These are phyloP conservation scores for Enteromius anoplus DNA, from an alignment of 2,797 vertebrate genomes.

Conservation along the genomic window DNA sequence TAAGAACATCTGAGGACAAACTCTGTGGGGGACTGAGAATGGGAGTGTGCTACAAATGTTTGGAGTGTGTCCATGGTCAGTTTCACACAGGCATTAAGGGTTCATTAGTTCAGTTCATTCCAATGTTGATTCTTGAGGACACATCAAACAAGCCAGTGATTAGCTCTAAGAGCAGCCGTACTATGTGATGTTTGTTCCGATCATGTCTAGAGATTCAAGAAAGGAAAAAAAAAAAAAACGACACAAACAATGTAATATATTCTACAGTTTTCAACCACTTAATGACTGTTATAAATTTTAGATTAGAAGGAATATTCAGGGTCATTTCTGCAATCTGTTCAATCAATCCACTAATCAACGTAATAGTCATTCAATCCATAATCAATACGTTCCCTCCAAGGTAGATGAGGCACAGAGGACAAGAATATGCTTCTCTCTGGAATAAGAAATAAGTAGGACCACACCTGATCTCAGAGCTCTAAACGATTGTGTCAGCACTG, in stretches of 20 bases:
- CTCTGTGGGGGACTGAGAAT: neutral
- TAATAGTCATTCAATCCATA: neutral
- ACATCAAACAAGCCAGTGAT: slow-evolving; percentile 39
- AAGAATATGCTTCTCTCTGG: neutral
- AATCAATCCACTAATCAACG: neutral
- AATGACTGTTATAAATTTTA: neutral
- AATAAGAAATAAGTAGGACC: neutral
- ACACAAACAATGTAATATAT: neutral
- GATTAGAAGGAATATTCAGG: neutral
- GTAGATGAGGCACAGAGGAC: neutral
- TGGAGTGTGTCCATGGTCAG: slow-evolving; percentile 9
- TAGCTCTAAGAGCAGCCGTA: neutral
- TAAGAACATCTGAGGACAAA: neutral
- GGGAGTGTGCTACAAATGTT: neutral
- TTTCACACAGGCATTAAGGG: slow-evolving; percentile 47
- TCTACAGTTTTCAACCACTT: neutral
- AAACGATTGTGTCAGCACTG: slow-evolving; percentile 17
- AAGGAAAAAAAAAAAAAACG: neutral
- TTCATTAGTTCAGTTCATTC: slow-evolving; percentile 49
- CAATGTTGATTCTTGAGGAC: slow-evolving; percentile 41
- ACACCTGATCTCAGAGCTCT: neutral
- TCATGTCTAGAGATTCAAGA: neutral
- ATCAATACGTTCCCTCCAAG: neutral
- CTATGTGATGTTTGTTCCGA: slow-evolving; percentile 9
- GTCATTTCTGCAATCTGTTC: neutral